Evolutionary conservation across 2,888 invertebrate species (phyloP), one percentile per base, ranked within the genome.

Genomic region (Crocallis elinguaria): DNA sequence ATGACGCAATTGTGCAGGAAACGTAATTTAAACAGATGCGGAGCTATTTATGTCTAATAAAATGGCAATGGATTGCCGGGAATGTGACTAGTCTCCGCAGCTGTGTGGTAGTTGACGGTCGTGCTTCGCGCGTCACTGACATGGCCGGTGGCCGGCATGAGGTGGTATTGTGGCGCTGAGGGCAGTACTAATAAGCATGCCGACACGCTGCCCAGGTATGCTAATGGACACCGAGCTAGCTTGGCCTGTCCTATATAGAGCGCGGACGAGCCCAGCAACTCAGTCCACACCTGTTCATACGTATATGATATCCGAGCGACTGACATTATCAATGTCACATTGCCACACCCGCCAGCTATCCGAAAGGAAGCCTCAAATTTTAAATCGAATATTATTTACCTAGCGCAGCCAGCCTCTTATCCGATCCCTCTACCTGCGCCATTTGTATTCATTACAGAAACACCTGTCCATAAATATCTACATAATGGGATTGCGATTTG

Each of bases 61-160:
- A 57, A 61, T 65, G 60, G 64, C 55, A 60, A 61, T 55, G 65
- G 70, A 60, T 67, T 66, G 53, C 57, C 49, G 51, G 62, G 69
- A 72, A 75, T 75, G 74, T 61, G 49, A 60, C 49, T 60, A 51
- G 57, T 17, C 21, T 35, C 43, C 27, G 56, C 61, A 51, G 52
- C 59, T 55, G 54, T 37, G n/a, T 57, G 62, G 63, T 62, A 57
- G 66, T 62, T 58, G 57, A 42, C 27, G 56, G 59, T 64, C 64
- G 64, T 64, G 62, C 56, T 62, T 58, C 55, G 68, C 66, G 57
- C 59, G 64, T 66, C 58, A 49, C 36, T 50, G 55, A 62, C 64
- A 56, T 67, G 61, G 58, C 57, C 52, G 51, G 43, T 49, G 56
- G 45, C 43, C 42, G 42, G 53, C 45, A 30, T 37, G 30, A 42